A percentile compares a stretch with the other conserved stretches of the same genome.
Conservation (phyloP, 2,113 vertebrate species). For the Erythrocebus patas region DNA sequence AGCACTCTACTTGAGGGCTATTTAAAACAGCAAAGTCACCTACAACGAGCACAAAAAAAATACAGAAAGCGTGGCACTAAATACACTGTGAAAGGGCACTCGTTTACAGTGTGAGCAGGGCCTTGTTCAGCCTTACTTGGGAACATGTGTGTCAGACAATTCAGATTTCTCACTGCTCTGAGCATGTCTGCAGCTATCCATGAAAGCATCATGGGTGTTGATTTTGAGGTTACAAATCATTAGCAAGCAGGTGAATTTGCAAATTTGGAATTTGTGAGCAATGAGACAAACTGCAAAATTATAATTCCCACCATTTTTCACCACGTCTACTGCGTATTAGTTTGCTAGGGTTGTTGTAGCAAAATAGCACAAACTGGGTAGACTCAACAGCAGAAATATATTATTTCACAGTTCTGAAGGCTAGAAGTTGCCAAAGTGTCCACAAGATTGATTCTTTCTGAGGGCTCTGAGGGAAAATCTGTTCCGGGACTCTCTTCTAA, state of each 20-base stretch:
- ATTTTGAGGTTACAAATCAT: not conserved
- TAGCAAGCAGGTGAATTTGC: not conserved
- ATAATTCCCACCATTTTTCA: not conserved
- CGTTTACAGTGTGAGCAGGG: not conserved
- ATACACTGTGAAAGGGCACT: not conserved
- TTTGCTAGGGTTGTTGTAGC: not conserved
- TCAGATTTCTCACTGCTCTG: not conserved
- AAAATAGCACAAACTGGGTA: not conserved
- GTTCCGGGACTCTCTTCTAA: not conserved
- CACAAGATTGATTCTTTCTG: not conserved
- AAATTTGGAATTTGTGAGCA: not conserved
- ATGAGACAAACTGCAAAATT: not conserved
- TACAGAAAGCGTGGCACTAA: not conserved
- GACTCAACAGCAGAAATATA: not conserved
- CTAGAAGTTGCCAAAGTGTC: not conserved
- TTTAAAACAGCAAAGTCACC: not conserved
- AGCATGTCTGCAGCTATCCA: not conserved
- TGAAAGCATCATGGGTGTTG: not conserved
- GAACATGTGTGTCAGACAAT: not conserved
- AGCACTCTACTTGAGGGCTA: not conserved
- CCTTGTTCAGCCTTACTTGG: not conserved
- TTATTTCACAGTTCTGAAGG: too few species aligned
- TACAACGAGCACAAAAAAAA: not conserved
- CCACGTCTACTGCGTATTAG: not conserved
- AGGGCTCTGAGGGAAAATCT: not conserved